Evolutionary conservation across 2,113 vertebrate genomes (phyloP).

Genomic region (Oryzias curvinotus): DNA sequence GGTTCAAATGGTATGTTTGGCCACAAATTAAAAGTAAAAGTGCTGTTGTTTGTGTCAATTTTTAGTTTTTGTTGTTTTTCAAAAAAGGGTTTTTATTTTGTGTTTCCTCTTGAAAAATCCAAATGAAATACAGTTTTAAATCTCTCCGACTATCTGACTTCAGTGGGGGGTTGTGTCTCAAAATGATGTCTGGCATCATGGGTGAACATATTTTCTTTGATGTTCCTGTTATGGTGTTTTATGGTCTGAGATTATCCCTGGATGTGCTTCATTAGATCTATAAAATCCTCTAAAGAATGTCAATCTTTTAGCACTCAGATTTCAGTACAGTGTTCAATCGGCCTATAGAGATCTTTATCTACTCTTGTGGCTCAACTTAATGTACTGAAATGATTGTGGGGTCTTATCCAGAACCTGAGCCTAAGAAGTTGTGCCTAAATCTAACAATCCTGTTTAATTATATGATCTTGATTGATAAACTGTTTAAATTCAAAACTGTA

Average conservation of each 20-base stretch:
- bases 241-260: not conserved
- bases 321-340: slow-evolving; percentile 26
- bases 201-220: not conserved
- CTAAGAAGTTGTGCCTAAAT: slow-evolving; percentile 28
- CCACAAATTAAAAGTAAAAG: too few relatives aligned
- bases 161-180: too few relatives aligned
- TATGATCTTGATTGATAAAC: not conserved
- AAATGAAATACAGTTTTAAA: not conserved
- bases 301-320: slow-evolving; percentile 58
- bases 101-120: too few relatives aligned
- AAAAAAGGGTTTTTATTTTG: too few relatives aligned
- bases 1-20: too few relatives aligned
- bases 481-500: slow-evolving; percentile 15
- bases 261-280: slow-evolving; percentile 36
- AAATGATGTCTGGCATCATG: not conserved
- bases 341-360: slow-evolving; percentile 59
- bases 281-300: slow-evolving; percentile 72
- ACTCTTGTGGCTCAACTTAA: slow-evolving; percentile 27
- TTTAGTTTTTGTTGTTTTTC: too few relatives aligned
- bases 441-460: slow-evolving; percentile 23
- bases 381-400: slow-evolving; percentile 31
- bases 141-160: not conserved
- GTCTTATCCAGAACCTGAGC: slow-evolving; percentile 50
- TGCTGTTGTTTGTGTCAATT: too few relatives aligned
- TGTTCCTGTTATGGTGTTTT: not conserved